Evolutionary conservation across 2,888 invertebrate species (phyloP).

Genomic region (Trilocha varians): DNA sequence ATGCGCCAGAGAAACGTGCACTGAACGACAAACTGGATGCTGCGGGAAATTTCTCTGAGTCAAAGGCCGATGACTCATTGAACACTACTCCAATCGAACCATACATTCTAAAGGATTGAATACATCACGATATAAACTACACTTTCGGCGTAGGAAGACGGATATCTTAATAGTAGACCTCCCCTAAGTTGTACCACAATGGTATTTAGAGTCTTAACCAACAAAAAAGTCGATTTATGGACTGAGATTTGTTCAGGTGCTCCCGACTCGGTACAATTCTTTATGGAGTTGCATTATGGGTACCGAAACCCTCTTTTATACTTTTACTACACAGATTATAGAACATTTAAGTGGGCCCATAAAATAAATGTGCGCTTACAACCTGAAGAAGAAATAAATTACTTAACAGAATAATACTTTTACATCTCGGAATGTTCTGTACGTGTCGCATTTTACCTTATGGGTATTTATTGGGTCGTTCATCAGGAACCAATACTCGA

Average conservation of each 20-base stretch:
- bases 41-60: slow-evolving; percentile 46
- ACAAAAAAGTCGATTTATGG: slow-evolving; percentile 47
- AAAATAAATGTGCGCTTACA: slow-evolving; percentile 61
- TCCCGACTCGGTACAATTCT: slow-evolving; percentile 43
- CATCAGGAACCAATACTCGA: slow-evolving; percentile 60
- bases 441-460: slow-evolving; percentile 66
- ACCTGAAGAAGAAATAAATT: slow-evolving; percentile 71
- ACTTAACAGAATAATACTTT: slow-evolving; percentile 71
- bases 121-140: background rate
- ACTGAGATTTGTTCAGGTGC: slow-evolving; percentile 47
- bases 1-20: slow-evolving; percentile 17
- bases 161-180: background rate
- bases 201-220: background rate
- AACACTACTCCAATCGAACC: background rate
- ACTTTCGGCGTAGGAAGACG: background rate
- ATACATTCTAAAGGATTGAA: background rate
- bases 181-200: background rate
- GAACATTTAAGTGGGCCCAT: slow-evolving; percentile 65
- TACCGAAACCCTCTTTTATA: slow-evolving; percentile 57
- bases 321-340: slow-evolving; percentile 61
- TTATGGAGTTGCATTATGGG: slow-evolving; percentile 55
- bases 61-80: slow-evolving; percentile 50
- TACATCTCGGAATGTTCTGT: slow-evolving; percentile 64
- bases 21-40: slow-evolving; percentile 26
- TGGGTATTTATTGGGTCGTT: slow-evolving; percentile 71